A percentile compares a stretch with the other conserved stretches of the same genome.
These are phyloP conservation scores for Heliothis subflexa DNA, from an alignment of 1,140 invertebrate genomes.

Conservation along the genomic window DNA sequence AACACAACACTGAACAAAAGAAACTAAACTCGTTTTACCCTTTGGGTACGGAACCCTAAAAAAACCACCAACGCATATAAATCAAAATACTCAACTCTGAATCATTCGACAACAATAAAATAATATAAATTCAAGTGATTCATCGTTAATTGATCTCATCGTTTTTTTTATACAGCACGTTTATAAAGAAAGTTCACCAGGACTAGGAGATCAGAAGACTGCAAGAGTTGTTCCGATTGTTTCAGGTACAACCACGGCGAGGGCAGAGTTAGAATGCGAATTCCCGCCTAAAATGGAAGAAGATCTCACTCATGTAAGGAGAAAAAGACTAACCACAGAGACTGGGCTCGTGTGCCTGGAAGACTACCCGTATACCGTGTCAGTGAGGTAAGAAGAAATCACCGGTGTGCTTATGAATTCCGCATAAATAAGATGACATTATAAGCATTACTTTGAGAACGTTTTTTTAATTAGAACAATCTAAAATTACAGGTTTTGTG, in stretches of 20 bases:
- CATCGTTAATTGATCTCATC: neutral
- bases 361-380: constrained; percentile 80
- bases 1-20: no score
- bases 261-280: constrained; percentile 76
- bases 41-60: no score
- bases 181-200: constrained; percentile 12
- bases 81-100: no score
- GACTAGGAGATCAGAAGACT: constrained; percentile 21
- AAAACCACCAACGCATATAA: no score
- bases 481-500: no score
- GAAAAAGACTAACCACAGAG: constrained; percentile 76
- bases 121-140: neutral
- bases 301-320: constrained; percentile 73
- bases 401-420: neutral
- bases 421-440: no score
- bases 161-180: constrained; percentile 5
- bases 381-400: constrained; percentile 65
- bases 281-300: constrained; percentile 79
- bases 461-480: neutral
- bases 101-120: no score
- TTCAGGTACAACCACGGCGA: constrained; percentile 53
- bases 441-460: neutral
- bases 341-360: constrained; percentile 77
- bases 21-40: no score
- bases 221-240: constrained; percentile 6